phyloP scores from a whole-genome alignment of 1,140 invertebrate genomes.

The Magallana gigas region DNA sequence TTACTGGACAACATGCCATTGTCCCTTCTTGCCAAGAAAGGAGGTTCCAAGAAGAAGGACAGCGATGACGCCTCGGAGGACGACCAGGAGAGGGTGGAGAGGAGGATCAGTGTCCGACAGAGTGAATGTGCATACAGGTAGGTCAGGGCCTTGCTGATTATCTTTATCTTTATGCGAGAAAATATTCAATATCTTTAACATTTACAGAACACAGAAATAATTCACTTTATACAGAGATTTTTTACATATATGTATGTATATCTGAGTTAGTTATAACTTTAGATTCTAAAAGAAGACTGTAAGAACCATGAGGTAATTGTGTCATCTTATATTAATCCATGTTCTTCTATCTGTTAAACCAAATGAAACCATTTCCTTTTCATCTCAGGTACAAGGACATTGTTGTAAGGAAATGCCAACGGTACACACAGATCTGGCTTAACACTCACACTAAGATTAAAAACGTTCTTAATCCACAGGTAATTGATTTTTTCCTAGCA shows the following conservation, averaged over 20 bases:
- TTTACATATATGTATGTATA: too few relatives aligned
- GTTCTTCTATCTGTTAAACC: not conserved
- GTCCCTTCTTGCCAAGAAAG: conserved; percentile 64
- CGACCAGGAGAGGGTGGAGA: conserved; percentile 65
- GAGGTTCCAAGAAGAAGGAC: conserved; percentile 60
- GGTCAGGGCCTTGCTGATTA: not conserved
- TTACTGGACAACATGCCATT: conserved; percentile 71
- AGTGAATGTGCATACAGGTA: conserved; percentile 76
- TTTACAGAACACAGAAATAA: too few relatives aligned
- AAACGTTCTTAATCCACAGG: conserved; percentile 78
- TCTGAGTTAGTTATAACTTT: too few relatives aligned
- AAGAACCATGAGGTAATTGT: too few relatives aligned
- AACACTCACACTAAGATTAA: conserved; percentile 75
- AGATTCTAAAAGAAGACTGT: too few relatives aligned
- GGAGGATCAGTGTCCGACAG: conserved; percentile 74
- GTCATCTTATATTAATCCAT: not conserved
- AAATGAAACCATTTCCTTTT: too few relatives aligned
- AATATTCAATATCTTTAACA: too few relatives aligned
- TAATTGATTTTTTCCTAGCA: conserved; percentile 43
- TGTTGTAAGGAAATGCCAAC: conserved; percentile 76
- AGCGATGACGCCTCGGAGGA: conserved; percentile 60
- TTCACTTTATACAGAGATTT: too few relatives aligned
- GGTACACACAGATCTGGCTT: conserved; percentile 78
- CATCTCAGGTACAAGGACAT: conserved; percentile 77
- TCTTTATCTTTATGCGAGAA: too few relatives aligned